Conservation (phyloP, 2,113 vertebrate species). For the Pelmatolapia mariae region DNA sequence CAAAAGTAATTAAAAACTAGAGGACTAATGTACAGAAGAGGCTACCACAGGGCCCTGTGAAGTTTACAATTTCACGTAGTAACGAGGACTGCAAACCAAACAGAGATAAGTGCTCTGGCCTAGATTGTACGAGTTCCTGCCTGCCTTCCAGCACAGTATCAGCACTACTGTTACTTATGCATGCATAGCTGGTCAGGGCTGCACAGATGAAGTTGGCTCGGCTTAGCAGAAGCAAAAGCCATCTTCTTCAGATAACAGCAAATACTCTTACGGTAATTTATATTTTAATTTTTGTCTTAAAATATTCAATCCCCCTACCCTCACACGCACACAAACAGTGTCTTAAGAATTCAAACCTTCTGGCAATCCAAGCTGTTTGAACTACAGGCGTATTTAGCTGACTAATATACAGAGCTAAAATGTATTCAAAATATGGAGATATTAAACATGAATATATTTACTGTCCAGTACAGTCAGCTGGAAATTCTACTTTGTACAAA, state of each 20-base stretch:
- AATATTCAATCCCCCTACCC: conserved; percentile 13
- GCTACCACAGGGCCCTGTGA: neutral
- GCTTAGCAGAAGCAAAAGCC: conserved; percentile 38
- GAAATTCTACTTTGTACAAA: neutral
- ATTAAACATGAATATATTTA: neutral
- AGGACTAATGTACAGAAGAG: neutral
- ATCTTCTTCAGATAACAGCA: conserved; percentile 45
- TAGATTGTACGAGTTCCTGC: conserved; percentile 10
- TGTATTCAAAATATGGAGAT: neutral
- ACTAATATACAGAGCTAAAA: neutral
- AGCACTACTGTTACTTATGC: conserved; percentile 35
- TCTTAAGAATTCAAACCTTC: neutral
- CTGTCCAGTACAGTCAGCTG: conserved; percentile 1
- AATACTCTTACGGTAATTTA: conserved; percentile 40
- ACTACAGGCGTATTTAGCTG: neutral
- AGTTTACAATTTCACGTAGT: neutral
- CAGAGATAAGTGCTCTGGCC: neutral
- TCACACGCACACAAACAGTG: neutral
- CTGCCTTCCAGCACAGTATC: conserved; percentile 41
- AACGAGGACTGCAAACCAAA: conserved; percentile 1
- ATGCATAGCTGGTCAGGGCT: conserved; percentile 37
- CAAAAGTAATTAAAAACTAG: neutral
- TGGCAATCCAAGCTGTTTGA: neutral
- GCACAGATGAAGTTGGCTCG: conserved; percentile 30
- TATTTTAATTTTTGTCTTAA: conserved; percentile 24